Evolutionary conservation across 2,888 invertebrate genomes (phyloP), one percentile per base, ranked within the genome.

Genomic region (Idaea straminata): DNA sequence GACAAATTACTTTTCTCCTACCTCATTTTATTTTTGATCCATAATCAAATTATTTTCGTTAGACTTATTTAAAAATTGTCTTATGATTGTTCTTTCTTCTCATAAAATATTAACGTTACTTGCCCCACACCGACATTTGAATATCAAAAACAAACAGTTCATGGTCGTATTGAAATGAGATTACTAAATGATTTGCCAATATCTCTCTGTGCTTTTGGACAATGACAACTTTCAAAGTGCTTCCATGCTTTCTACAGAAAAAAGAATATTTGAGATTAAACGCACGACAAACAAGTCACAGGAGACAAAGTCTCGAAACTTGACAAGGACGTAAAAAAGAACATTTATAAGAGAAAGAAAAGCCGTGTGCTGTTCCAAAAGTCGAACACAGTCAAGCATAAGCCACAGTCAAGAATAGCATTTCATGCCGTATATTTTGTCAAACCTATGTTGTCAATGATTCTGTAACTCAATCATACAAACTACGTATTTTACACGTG

Each of bases 71-170:
- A 36, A 36, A 7, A 5, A 47, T 47, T 47, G 4, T 47, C 6
- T 47, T 47, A 13, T 47, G 47, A 13, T 0, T 10, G 47, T 10
- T 47, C 10, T 47, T 47, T 47, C 13, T 13, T 47, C 10, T 47
- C 0, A 4, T 6, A 7, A 47, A 47, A 47, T 10, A 47, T 13
- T 47, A 10, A 47, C 25, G 13, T 13, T 4, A 47, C 47, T 47
- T 10, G 47, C 10, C 47, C 5, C 10, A 47, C 47, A 10, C 47
- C 47, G 47, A 47, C 47, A 47, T 47, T 47, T 69, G 68, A 66
- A 67, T 66, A 67, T 68, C 61, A 66, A 66, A 64, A 66, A 65
- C 61, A 72, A 70, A 61, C 62, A 69, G 69, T 64, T 69, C 72
- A 70, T 61, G 72, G 70, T 57, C 70, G 62, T 38, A 47, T 36